Evolutionary conservation across 64 coral and sea anemone genomes (phyloP).

Genomic region (Anthopleura sola): DNA sequence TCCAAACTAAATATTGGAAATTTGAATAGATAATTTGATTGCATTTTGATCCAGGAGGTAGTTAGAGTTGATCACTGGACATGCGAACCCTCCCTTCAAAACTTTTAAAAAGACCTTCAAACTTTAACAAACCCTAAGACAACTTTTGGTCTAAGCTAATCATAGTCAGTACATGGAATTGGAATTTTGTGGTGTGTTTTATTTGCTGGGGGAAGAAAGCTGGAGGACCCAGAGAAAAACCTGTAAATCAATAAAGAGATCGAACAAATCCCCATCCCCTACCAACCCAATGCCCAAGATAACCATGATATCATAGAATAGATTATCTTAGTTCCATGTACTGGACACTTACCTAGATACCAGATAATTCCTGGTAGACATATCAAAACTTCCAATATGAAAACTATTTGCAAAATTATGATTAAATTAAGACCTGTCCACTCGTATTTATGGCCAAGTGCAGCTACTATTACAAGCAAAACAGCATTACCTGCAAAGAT

Average conservation of each 20-base stretch:
- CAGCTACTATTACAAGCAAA: constrained; percentile 64
- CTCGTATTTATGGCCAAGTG: constrained; percentile 45
- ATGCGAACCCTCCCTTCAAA: neutral
- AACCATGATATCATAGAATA: no score
- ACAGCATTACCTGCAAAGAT: constrained; percentile 85
- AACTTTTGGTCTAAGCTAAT: no score
- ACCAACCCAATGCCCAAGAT: no score
- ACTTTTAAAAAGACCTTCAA: neutral
- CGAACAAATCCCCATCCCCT: no score
- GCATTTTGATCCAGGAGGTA: no score
- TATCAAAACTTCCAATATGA: constrained; percentile 65
- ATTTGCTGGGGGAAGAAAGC: neutral
- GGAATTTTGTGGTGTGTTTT: no score
- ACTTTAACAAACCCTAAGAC: neutral
- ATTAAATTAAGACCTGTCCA: constrained; percentile 39
- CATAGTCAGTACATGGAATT: no score
- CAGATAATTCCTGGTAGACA: constrained; percentile 64
- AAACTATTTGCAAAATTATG: constrained; percentile 79
- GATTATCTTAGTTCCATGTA: neutral
- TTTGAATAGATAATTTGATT: no score
- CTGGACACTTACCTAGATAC: constrained; percentile 63
- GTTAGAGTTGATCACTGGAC: no score
- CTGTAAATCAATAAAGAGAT: no score
- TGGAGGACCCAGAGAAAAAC: neutral
- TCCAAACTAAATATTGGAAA: no score